phyloP scores from a whole-genome alignment of 2,888 invertebrate species.

The Drosophila demipolita region DNA sequence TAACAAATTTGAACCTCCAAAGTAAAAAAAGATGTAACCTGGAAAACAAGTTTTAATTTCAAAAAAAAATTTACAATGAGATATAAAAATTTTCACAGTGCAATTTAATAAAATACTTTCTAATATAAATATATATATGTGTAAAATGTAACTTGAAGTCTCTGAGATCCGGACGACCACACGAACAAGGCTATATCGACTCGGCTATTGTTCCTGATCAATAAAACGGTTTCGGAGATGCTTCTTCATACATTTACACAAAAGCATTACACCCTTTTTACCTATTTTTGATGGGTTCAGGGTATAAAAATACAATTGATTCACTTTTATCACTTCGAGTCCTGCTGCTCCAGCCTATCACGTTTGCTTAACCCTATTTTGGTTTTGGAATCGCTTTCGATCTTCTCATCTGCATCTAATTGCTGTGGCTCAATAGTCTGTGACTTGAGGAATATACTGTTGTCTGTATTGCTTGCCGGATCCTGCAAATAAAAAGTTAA shows the following conservation, averaged over 20 bases:
- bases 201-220: too few species aligned
- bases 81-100: not conserved
- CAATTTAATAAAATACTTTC: not conserved
- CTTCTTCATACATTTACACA: too few species aligned
- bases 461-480: constrained; percentile 8
- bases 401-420: constrained; percentile 5
- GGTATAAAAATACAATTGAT: not conserved
- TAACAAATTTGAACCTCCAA: not conserved
- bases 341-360: constrained; percentile 44
- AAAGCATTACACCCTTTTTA: not conserved
- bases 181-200: too few species aligned
- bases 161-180: too few species aligned
- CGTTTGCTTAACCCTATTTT: constrained; percentile 52
- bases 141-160: not conserved
- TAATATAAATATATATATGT: not conserved
- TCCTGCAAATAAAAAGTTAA: constrained; percentile 17
- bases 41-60: not conserved
- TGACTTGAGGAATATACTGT: constrained; percentile 26
- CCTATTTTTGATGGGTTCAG: not conserved
- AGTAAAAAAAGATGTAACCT: not conserved
- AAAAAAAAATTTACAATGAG: not conserved
- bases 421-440: constrained; percentile 24
- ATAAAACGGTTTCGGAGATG: too few species aligned
- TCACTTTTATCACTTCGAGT: not conserved
- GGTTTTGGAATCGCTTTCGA: constrained; percentile 75